phyloP scores from a whole-genome alignment of 2,888 invertebrate species.

The Trachelus troglodyta region DNA sequence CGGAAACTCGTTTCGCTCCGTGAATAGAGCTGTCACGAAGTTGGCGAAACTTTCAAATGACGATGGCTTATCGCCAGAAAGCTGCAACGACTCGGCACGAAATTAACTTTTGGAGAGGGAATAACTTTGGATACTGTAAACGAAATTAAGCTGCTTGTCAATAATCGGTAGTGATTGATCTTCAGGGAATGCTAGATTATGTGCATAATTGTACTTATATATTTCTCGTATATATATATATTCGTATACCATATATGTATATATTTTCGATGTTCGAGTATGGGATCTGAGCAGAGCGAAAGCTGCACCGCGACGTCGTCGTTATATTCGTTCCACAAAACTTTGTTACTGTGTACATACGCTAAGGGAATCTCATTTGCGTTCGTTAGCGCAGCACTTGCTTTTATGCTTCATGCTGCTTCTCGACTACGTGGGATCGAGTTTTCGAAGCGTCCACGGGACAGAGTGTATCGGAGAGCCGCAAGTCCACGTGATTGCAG shows the following conservation, averaged over 20 bases:
- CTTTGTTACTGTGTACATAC: not conserved
- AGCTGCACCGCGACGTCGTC: not conserved
- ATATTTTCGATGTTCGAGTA: not conserved
- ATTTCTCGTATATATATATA: not conserved
- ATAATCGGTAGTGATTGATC: not conserved
- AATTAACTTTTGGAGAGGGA: not conserved
- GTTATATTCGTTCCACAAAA: not conserved
- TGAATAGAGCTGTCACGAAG: slow-evolving; percentile 34
- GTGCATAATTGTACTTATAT: not conserved
- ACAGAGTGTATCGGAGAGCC: not conserved
- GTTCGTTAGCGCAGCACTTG: slow-evolving; percentile 1
- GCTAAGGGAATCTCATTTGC: slow-evolving; percentile 1
- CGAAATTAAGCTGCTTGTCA: not conserved
- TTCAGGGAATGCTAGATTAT: not conserved
- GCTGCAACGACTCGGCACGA: not conserved
- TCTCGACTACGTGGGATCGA: not conserved
- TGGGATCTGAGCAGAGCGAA: not conserved
- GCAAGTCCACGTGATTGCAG: not conserved
- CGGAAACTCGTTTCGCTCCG: slow-evolving; percentile 30
- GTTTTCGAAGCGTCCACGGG: not conserved
- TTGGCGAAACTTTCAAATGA: slow-evolving; percentile 9
- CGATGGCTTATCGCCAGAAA: not conserved
- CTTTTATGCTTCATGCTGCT: not conserved
- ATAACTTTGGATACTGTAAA: not conserved
- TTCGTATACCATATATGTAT: too few relatives aligned